Evolutionary conservation across 2,888 invertebrate genomes (phyloP).

Genomic region (Eilema caniola): DNA sequence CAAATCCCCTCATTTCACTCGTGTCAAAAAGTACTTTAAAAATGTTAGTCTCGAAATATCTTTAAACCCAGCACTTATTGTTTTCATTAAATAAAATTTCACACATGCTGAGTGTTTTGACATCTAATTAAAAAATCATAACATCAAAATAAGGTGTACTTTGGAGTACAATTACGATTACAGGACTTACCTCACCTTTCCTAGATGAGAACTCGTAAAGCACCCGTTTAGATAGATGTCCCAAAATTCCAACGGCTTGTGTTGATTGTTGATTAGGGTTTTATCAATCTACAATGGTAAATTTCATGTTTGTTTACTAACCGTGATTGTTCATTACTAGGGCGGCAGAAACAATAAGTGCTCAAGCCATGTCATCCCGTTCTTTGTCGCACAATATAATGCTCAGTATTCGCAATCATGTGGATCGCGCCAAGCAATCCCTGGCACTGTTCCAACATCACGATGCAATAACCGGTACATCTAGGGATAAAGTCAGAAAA

Average conservation of each 20-base stretch:
- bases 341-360: constrained; percentile 91
- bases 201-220: too few species aligned
- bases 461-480: constrained; percentile 98
- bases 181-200: background rate
- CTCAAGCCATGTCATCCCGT: constrained; percentile 86
- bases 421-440: constrained; percentile 90
- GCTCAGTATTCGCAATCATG: constrained; percentile 79
- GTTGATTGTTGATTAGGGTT: background rate
- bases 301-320: background rate
- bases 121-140: too few species aligned
- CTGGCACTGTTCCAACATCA: constrained; percentile 98
- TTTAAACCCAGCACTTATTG: background rate
- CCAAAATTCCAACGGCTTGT: background rate
- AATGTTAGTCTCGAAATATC: too few species aligned
- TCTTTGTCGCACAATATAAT: constrained; percentile 81
- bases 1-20: background rate
- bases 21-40: background rate
- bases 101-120: background rate
- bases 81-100: background rate
- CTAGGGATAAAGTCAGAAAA: constrained; percentile 94
- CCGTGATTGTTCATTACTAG: constrained; percentile 64
- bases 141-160: background rate
- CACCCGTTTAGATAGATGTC: too few species aligned
- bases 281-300: background rate
- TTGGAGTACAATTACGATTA: too few species aligned